phyloP scores from a whole-genome alignment of 1,140 invertebrate species.

The Sitobion miscanthi region DNA sequence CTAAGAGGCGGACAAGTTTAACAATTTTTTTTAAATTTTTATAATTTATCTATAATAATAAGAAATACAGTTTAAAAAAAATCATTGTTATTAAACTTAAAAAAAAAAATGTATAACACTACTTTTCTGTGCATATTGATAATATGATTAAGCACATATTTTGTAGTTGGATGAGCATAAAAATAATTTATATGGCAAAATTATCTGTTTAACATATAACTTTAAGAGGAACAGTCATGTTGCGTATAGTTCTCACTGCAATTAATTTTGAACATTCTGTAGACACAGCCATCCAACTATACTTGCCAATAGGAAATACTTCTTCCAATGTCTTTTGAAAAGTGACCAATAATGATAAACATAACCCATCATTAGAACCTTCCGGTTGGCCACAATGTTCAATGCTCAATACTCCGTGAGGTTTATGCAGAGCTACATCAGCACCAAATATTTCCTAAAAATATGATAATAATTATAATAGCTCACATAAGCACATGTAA shows the following conservation, averaged over 20 bases:
- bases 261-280: conserved; percentile 74
- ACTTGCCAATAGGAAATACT: conserved; percentile 83
- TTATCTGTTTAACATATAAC: conserved; percentile 74
- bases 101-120: conserved; percentile 11
- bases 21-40: conserved; percentile 11
- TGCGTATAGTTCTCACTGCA: conserved; percentile 72
- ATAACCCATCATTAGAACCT: conserved; percentile 74
- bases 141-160: conserved; percentile 4
- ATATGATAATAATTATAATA: conserved; percentile 57
- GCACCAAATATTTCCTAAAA: conserved; percentile 83
- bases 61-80: neutral
- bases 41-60: conserved; percentile 19
- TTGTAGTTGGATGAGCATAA: conserved; percentile 25
- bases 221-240: conserved; percentile 80
- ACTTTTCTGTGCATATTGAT: neutral
- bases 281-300: conserved; percentile 83
- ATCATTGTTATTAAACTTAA: neutral
- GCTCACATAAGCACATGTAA: neutral
- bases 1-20: conserved; percentile 51
- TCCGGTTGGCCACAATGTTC: conserved; percentile 67
- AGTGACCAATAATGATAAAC: conserved; percentile 83
- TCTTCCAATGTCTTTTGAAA: conserved; percentile 85
- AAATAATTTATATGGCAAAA: conserved; percentile 13
- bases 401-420: conserved; percentile 78
- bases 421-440: conserved; percentile 82